Conservation (phyloP, 2,888 invertebrate genomes). For the Oxycera nigricornis region DNA sequence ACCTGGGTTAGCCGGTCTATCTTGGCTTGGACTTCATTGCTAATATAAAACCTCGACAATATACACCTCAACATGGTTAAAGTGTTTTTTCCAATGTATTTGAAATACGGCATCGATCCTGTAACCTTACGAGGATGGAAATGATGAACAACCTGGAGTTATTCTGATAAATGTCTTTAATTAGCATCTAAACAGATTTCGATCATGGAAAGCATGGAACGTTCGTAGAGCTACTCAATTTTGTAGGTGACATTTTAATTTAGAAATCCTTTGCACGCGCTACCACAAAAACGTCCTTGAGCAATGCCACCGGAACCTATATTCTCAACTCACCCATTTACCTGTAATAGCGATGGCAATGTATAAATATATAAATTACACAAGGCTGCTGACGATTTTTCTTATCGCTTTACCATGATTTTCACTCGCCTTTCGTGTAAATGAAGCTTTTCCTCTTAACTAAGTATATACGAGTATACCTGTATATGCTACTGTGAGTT, state of each 20-base stretch:
- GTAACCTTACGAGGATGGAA: too few relatives aligned
- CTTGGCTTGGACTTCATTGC: too few relatives aligned
- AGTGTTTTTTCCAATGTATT: too few relatives aligned
- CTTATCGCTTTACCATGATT: constrained; percentile 26
- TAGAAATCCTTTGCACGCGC: not conserved
- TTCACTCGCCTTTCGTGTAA: not conserved
- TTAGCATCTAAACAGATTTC: constrained; percentile 4
- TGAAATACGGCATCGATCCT: too few relatives aligned
- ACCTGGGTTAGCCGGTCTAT: too few relatives aligned
- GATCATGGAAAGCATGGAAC: not conserved
- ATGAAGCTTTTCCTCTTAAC: constrained; percentile 6
- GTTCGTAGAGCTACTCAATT: constrained; percentile 5
- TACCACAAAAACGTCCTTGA: not conserved
- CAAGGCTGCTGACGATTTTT: constrained; percentile 4
- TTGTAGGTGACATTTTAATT: constrained; percentile 28
- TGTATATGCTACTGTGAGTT: too few relatives aligned
- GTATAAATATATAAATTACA: constrained; percentile 26
- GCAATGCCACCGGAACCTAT: not conserved
- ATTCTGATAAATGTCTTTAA: constrained; percentile 23
- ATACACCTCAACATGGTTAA: too few relatives aligned
- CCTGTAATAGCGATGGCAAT: constrained; percentile 6
- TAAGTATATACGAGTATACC: too few relatives aligned
- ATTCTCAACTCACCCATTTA: constrained; percentile 19
- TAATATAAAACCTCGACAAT: too few relatives aligned
- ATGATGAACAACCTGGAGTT: too few relatives aligned